Percentiles rank a stretch among this genome's conserved stretches.
Evolutionary conservation across 1,140 invertebrate species (phyloP).

Genomic region (Zaprionus capensis): DNA sequence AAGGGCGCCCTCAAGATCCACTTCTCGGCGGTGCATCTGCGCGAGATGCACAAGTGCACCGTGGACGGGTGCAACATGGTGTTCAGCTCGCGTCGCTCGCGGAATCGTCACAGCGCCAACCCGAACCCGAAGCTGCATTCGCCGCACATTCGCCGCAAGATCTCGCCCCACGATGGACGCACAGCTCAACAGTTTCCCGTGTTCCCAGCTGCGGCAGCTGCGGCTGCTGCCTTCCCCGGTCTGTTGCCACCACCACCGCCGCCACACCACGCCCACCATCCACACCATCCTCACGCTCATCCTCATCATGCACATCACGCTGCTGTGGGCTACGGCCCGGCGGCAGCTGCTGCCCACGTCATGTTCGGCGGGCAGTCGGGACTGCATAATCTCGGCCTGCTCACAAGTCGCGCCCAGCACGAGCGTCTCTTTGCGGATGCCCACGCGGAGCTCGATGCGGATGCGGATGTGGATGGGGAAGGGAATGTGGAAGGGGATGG

Average conservation of each 20-base stretch:
- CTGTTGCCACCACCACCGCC: conserved; percentile 84
- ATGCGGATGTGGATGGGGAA: conserved; percentile 45
- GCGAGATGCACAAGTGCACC: conserved; percentile 92
- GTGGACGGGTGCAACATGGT: conserved; percentile 92
- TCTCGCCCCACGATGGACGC: conserved; percentile 95
- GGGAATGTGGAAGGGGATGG: conserved; percentile 50
- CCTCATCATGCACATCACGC: conserved; percentile 27
- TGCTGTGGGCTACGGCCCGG: conserved; percentile 49
- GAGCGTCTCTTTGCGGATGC: conserved; percentile 36
- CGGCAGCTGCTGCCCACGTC: conserved; percentile 40
- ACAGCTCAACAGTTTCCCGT: conserved; percentile 93
- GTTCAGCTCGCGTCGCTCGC: conserved; percentile 90
- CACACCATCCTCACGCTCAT: conserved; percentile 16
- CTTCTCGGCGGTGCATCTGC: conserved; percentile 96
- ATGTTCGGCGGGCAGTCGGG: conserved; percentile 56
- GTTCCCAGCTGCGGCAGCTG: conserved; percentile 77
- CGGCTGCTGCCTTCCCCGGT: conserved; percentile 85
- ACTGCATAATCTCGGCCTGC: conserved; percentile 53
- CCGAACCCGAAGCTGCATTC: conserved; percentile 99
- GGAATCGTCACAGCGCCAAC: conserved; percentile 95
- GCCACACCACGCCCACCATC: conserved; percentile 27
- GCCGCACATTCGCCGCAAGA: conserved; percentile 95
- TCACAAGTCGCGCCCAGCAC: conserved; percentile 48
- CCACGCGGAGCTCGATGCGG: conserved; percentile 15
- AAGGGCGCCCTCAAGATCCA: conserved; percentile 99